These are phyloP conservation scores for Subacronicta megacephala DNA, from an alignment of 2,888 invertebrate genomes.

Conservation along the genomic window DNA sequence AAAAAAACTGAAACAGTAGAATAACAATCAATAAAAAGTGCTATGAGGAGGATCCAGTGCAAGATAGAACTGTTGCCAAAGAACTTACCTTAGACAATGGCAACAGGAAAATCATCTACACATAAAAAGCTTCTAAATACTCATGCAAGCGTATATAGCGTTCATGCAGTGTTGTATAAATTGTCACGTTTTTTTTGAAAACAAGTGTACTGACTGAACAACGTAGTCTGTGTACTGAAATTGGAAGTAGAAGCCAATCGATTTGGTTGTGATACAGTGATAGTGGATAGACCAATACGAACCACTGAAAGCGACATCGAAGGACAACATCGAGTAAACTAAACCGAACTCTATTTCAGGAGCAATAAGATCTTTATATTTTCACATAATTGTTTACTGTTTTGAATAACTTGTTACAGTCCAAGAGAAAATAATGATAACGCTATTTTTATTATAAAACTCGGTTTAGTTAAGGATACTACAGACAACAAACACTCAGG, in stretches of 20 bases:
- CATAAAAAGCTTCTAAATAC: conserved; percentile 86
- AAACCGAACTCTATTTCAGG: conserved; percentile 72
- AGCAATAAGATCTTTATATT: background rate
- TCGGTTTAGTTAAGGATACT: conserved; percentile 81
- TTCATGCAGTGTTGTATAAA: conserved; percentile 81
- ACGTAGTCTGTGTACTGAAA: conserved; percentile 76
- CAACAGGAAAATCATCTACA: conserved; percentile 74
- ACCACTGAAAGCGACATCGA: conserved; percentile 89
- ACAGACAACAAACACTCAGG: conserved; percentile 83
- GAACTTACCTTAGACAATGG: conserved; percentile 52
- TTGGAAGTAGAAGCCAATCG: conserved; percentile 75
- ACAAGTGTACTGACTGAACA: conserved; percentile 70
- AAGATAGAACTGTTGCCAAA: conserved; percentile 66
- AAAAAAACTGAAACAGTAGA: conserved; percentile 10
- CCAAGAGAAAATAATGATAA: no score
- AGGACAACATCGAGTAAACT: conserved; percentile 85
- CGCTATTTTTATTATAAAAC: conserved; percentile 32
- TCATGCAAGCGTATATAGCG: conserved; percentile 85
- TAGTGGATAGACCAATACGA: conserved; percentile 85
- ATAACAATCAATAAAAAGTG: conserved; percentile 24
- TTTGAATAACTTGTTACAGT: background rate
- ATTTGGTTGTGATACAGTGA: conserved; percentile 80
- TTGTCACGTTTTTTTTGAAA: conserved; percentile 73
- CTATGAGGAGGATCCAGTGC: conserved; percentile 42
- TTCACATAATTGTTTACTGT: background rate